phyloP scores from a whole-genome alignment of 2,797 vertebrate genomes.

The Acipenser transmontanus region DNA sequence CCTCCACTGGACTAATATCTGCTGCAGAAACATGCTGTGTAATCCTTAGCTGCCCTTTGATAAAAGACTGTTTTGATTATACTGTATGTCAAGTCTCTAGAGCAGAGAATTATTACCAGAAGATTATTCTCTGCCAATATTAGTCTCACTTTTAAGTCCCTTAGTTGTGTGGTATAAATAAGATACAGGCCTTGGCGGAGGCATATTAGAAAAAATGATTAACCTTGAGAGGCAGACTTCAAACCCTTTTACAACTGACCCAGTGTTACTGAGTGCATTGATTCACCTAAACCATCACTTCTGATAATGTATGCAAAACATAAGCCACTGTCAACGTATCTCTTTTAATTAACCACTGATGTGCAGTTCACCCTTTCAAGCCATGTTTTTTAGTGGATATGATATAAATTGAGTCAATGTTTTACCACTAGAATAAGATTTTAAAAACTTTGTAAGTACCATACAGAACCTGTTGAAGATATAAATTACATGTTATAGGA shows the following conservation, averaged over 20 bases:
- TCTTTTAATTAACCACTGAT: neutral
- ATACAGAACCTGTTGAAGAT: too few relatives aligned
- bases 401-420: neutral
- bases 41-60: constrained; percentile 20
- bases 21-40: constrained; percentile 19
- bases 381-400: neutral
- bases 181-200: constrained; percentile 13
- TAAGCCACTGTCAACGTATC: neutral
- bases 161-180: constrained; percentile 21
- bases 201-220: constrained; percentile 8
- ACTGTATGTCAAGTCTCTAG: constrained; percentile 15
- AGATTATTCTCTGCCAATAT: neutral
- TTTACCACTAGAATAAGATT: too few relatives aligned
- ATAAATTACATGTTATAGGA: too few relatives aligned
- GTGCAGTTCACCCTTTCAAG: neutral
- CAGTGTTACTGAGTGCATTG: neutral
- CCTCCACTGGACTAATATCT: constrained; percentile 19
- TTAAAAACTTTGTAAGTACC: too few relatives aligned
- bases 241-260: neutral
- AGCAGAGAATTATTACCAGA: neutral
- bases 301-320: neutral
- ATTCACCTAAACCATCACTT: neutral
- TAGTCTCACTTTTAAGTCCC: constrained; percentile 9
- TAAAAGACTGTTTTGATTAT: constrained; percentile 26
- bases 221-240: constrained; percentile 15